These are phyloP conservation scores for Brachirus orientalis DNA, from an alignment of 2,113 vertebrate genomes.

Conservation along the genomic window DNA sequence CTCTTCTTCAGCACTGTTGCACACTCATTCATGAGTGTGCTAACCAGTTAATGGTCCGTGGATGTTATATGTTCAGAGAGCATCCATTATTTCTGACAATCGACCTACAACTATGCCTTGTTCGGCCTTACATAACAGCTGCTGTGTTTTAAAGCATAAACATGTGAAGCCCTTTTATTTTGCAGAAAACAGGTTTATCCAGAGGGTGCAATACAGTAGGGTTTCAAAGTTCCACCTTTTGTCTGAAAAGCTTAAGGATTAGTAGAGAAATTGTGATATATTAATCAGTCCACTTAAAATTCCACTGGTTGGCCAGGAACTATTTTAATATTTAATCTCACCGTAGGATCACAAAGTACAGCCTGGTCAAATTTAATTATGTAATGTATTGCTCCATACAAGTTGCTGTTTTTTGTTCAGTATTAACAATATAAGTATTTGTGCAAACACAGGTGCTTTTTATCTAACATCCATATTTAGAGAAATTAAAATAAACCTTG, in stretches of 20 bases:
- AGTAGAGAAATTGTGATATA: background rate
- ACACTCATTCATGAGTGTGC: background rate
- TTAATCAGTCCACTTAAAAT: conserved; percentile 12
- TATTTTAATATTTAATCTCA: background rate
- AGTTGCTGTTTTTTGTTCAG: background rate
- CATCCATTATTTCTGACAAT: conserved; percentile 1
- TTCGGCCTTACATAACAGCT: background rate
- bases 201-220: conserved; percentile 17
- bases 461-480: no score
- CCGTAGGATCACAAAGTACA: background rate
- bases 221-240: no score
- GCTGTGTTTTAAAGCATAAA: conserved; percentile 7
- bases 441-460: no score
- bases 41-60: background rate
- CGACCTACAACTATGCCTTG: background rate
- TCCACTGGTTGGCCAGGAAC: background rate
- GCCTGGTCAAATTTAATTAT: background rate
- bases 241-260: conserved; percentile 22
- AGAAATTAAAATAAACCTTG: background rate
- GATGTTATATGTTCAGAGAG: conserved; percentile 3
- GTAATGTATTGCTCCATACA: background rate
- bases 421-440: no score
- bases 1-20: conserved; percentile 9
- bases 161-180: conserved; percentile 31
- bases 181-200: conserved; percentile 13